Conservation (phyloP, 2,797 vertebrate species). For the Lacerta viridis region DNA sequence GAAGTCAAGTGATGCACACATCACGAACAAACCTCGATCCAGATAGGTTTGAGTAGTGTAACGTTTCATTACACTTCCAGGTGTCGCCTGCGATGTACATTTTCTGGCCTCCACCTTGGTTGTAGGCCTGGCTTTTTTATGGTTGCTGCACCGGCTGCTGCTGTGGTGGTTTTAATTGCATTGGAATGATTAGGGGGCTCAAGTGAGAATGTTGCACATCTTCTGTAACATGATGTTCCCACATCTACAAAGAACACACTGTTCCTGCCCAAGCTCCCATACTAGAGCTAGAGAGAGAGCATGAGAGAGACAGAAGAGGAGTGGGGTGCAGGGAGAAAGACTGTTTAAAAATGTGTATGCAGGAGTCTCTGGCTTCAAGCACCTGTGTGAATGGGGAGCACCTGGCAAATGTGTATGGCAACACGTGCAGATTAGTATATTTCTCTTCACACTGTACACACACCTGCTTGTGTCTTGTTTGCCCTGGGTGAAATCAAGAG, state of each 20-base stretch:
- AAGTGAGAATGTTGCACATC: not conserved
- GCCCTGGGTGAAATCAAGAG: not conserved
- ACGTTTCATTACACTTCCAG: not conserved
- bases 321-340: not conserved
- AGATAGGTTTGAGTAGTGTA: not conserved
- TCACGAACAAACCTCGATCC: not conserved
- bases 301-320: not conserved
- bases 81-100: not conserved
- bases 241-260: not conserved
- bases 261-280: not conserved
- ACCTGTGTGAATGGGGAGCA: not conserved
- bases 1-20: not conserved
- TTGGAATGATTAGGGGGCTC: not conserved
- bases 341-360: not conserved
- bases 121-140: not conserved
- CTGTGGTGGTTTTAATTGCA: not conserved
- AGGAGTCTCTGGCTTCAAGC: not conserved
- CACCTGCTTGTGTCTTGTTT: not conserved
- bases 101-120: not conserved
- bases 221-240: constrained; percentile 4
- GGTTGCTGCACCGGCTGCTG: not conserved
- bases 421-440: not conserved
- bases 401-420: not conserved
- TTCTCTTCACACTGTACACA: not conserved
- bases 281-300: not conserved